These are phyloP conservation scores for Drosophila algonquin DNA, from an alignment of 2,888 invertebrate genomes.

Conservation along the genomic window DNA sequence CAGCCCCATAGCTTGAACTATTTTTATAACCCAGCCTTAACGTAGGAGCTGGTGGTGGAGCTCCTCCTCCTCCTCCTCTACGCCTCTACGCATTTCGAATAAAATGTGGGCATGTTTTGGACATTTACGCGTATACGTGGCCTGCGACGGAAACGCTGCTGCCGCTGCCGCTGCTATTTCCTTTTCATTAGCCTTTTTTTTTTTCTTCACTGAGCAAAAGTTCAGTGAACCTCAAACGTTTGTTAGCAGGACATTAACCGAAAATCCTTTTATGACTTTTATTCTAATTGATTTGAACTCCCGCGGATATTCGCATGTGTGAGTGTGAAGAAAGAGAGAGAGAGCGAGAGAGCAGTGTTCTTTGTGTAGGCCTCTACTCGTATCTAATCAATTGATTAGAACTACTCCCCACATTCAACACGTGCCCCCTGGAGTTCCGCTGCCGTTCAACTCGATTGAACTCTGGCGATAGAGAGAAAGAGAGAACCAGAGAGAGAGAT, in stretches of 20 bases:
- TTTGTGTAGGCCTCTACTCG: not conserved
- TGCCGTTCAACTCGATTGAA: slow-evolving; percentile 9
- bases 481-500: slow-evolving; percentile 8
- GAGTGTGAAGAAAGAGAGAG: not conserved
- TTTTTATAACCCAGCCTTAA: slow-evolving; percentile 47
- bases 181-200: slow-evolving; percentile 1
- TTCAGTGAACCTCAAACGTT: slow-evolving; percentile 46
- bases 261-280: slow-evolving; percentile 29
- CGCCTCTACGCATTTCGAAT: slow-evolving; percentile 31
- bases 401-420: slow-evolving; percentile 29
- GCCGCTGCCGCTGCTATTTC: slow-evolving; percentile 3
- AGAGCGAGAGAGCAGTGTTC: not conserved
- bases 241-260: slow-evolving; percentile 46
- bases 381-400: slow-evolving; percentile 41
- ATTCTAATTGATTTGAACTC: slow-evolving; percentile 50
- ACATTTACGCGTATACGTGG: slow-evolving; percentile 42
- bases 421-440: slow-evolving; percentile 18
- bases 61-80: not conserved
- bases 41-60: slow-evolving; percentile 18
- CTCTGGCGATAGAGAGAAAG: not conserved
- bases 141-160: slow-evolving; percentile 8
- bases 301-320: not conserved
- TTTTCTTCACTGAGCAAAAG: slow-evolving; percentile 21
- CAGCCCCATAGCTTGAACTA: slow-evolving; percentile 72
- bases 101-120: slow-evolving; percentile 57